These are phyloP conservation scores for Anhinga anhinga DNA, from an alignment of 2,113 vertebrate genomes.

Conservation along the genomic window DNA sequence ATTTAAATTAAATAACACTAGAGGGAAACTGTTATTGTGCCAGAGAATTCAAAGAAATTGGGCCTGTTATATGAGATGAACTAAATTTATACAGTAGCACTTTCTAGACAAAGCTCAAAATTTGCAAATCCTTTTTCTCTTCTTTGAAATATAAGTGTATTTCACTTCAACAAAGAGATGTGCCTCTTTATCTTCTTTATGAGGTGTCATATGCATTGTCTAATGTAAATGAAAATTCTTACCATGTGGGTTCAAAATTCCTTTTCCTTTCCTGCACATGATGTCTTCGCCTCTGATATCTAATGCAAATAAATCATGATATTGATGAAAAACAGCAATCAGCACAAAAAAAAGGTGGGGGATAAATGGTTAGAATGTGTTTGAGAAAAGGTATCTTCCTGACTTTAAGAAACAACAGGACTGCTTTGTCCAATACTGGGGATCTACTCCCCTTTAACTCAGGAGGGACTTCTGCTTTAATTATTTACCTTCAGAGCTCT, in stretches of 20 bases:
- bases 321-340: background rate
- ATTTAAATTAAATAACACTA: background rate
- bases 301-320: background rate
- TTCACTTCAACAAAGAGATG: background rate
- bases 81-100: background rate
- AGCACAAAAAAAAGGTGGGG: rapidly evolving
- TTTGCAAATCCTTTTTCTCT: background rate
- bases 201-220: background rate
- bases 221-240: slow-evolving; percentile 1
- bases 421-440: background rate
- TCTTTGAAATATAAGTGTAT: background rate
- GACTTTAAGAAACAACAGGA: background rate
- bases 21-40: background rate
- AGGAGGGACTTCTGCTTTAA: background rate
- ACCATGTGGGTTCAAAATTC: background rate
- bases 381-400: background rate
- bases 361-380: background rate
- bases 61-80: background rate
- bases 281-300: background rate
- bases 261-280: background rate
- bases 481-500: background rate
- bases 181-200: slow-evolving; percentile 26
- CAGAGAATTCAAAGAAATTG: background rate
- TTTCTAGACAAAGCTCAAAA: background rate
- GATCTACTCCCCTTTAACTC: background rate